Conservation (phyloP, 2,888 invertebrate species). For the Apantesis nais region DNA sequence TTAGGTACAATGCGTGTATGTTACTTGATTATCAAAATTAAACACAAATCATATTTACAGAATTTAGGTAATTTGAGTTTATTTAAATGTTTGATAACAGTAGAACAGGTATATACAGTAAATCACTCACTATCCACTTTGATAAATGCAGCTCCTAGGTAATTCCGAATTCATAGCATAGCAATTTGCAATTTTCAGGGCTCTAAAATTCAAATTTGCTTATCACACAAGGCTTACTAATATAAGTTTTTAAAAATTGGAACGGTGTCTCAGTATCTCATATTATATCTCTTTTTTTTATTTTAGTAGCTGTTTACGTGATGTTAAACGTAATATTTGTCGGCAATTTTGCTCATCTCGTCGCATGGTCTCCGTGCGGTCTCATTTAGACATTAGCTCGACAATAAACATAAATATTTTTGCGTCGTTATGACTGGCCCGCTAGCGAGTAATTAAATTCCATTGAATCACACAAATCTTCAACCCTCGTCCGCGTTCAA, state of each 20-base stretch:
- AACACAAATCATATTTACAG: neutral
- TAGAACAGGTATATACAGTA: neutral
- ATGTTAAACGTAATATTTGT: conserved; percentile 11
- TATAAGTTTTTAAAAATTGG: no score
- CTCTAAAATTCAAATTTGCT: neutral
- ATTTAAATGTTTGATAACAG: neutral
- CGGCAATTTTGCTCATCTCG: conserved; percentile 46
- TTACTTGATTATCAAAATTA: neutral
- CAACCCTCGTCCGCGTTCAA: conserved; percentile 60
- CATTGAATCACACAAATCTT: conserved; percentile 83
- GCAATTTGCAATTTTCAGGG: no score
- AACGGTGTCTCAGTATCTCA: neutral
- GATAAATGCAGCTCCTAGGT: no score
- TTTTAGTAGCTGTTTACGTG: neutral
- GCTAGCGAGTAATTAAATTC: conserved; percentile 83
- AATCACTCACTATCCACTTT: neutral
- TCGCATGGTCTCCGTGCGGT: conserved; percentile 63
- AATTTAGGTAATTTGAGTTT: neutral
- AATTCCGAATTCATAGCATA: no score
- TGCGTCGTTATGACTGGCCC: conserved; percentile 76
- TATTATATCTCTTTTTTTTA: neutral
- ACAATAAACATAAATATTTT: conserved; percentile 86
- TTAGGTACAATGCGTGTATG: neutral
- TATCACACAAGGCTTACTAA: no score
- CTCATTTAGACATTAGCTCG: conserved; percentile 74